Conservation (phyloP, 64 coral and sea anemone species). For the Porites lutea region DNA sequence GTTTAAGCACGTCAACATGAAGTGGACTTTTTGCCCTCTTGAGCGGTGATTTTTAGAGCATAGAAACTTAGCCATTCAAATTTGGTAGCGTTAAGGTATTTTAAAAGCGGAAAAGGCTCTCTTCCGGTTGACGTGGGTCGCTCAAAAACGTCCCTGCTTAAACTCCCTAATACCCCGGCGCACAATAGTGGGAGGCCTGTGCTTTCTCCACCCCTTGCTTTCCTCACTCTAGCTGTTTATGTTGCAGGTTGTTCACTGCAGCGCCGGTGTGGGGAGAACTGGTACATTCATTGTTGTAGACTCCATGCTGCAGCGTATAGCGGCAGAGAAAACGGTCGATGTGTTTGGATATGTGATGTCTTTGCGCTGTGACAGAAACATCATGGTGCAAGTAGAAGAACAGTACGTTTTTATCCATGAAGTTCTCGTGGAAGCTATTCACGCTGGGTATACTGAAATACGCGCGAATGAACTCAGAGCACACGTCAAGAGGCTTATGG, state of each 20-base stretch:
- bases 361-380: conserved; percentile 81
- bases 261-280: conserved; percentile 84
- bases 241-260: conserved; percentile 83
- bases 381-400: conserved; percentile 97
- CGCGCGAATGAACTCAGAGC: conserved; percentile 74
- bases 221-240: neutral
- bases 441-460: conserved; percentile 88
- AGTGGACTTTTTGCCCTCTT: too few relatives aligned
- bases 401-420: conserved; percentile 95
- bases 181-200: too few relatives aligned
- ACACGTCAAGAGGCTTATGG: conserved; percentile 64
- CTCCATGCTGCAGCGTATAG: conserved; percentile 86
- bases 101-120: too few relatives aligned
- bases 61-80: too few relatives aligned
- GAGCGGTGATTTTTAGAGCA: too few relatives aligned
- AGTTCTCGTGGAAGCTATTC: conserved; percentile 84
- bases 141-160: too few relatives aligned
- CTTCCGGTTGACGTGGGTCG: too few relatives aligned
- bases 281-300: conserved; percentile 94
- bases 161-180: too few relatives aligned
- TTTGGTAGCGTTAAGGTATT: too few relatives aligned
- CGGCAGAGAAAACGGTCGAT: conserved; percentile 72
- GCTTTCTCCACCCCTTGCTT: too few relatives aligned
- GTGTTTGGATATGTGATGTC: conserved; percentile 83
- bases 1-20: too few relatives aligned